These are phyloP conservation scores for Seriola dumerili DNA, from an alignment of 2,113 vertebrate species.

Conservation along the genomic window DNA sequence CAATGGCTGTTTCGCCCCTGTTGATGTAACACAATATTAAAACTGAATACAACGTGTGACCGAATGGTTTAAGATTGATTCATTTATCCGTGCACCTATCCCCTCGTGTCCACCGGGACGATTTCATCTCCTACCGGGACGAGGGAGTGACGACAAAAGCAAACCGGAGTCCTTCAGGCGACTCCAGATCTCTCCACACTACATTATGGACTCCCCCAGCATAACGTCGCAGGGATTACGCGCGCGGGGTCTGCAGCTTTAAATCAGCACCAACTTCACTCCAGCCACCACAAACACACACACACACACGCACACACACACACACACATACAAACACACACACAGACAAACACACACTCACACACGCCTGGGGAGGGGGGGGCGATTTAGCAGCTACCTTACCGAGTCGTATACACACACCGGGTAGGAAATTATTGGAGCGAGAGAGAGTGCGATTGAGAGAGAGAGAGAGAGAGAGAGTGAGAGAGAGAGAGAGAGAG, in stretches of 20 bases:
- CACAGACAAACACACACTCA: conserved; percentile 8
- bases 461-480: conserved; percentile 26
- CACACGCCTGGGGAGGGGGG: conserved; percentile 1
- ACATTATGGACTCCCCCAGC: conserved; percentile 2
- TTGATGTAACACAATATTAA: background rate
- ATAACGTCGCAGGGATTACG: conserved; percentile 31
- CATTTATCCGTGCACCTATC: background rate
- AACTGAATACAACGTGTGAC: background rate
- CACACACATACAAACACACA: conserved; percentile 8
- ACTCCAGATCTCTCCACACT: conserved; percentile 7
- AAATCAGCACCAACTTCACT: conserved; percentile 66
- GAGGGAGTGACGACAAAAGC: conserved; percentile 36
- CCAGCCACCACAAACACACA: conserved; percentile 37
- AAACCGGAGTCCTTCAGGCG: conserved; percentile 1
- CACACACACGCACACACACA: background rate
- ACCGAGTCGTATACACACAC: conserved; percentile 35
- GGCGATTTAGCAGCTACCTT: conserved; percentile 44
- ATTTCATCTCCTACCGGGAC: conserved; percentile 25
- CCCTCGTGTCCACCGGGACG: conserved; percentile 6
- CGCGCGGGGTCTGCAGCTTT: conserved; percentile 55
- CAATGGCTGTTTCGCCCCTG: background rate
- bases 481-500: conserved; percentile 16
- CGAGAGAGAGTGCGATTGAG: conserved; percentile 58
- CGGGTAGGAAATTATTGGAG: conserved; percentile 76
- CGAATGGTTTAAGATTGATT: background rate